Percentiles rank a stretch among this genome's conserved stretches.
These are phyloP conservation scores for Clupea harengus DNA, from an alignment of 2,113 vertebrate species.

Conservation along the genomic window DNA sequence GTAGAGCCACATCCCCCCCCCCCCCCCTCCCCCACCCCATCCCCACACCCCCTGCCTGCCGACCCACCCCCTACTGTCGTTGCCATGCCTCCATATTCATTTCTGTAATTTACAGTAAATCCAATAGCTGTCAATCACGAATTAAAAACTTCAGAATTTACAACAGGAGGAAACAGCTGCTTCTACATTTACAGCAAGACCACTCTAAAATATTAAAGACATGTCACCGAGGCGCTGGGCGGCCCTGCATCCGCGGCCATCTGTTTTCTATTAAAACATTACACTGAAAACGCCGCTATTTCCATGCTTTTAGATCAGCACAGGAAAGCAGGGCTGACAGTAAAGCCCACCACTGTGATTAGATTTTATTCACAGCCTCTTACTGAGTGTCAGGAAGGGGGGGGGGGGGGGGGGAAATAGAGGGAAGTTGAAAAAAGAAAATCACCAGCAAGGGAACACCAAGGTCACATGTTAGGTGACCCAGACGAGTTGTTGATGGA, in stretches of 20 bases:
- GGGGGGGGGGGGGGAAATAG: slow-evolving; percentile 20
- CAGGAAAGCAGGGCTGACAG: slow-evolving; percentile 49
- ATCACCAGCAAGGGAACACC: slow-evolving; percentile 9
- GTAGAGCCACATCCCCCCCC: slow-evolving; percentile 24
- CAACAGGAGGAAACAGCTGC: slow-evolving; percentile 73
- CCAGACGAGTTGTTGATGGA: slow-evolving; percentile 22
- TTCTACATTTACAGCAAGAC: slow-evolving; percentile 76
- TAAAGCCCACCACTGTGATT: slow-evolving; percentile 40
- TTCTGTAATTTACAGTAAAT: slow-evolving; percentile 79
- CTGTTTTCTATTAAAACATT: slow-evolving; percentile 77
- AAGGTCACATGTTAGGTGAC: slow-evolving; percentile 42
- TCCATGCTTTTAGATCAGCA: slow-evolving; percentile 56
- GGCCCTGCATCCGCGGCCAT: slow-evolving; percentile 72
- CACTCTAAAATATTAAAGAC: slow-evolving; percentile 83
- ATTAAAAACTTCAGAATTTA: slow-evolving; percentile 66
- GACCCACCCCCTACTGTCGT: slow-evolving; percentile 57
- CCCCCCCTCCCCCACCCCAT: slow-evolving; percentile 12
- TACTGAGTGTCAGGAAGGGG: slow-evolving; percentile 23
- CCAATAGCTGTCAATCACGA: slow-evolving; percentile 76
- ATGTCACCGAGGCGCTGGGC: slow-evolving; percentile 65
- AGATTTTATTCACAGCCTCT: slow-evolving; percentile 40
- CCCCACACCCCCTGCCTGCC: slow-evolving; percentile 35
- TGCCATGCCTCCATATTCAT: slow-evolving; percentile 68
- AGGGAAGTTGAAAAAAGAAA: slow-evolving; percentile 17
- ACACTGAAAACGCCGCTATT: slow-evolving; percentile 64